Conservation (phyloP, 2,888 invertebrate genomes). For the Eristalis arbustorum region DNA sequence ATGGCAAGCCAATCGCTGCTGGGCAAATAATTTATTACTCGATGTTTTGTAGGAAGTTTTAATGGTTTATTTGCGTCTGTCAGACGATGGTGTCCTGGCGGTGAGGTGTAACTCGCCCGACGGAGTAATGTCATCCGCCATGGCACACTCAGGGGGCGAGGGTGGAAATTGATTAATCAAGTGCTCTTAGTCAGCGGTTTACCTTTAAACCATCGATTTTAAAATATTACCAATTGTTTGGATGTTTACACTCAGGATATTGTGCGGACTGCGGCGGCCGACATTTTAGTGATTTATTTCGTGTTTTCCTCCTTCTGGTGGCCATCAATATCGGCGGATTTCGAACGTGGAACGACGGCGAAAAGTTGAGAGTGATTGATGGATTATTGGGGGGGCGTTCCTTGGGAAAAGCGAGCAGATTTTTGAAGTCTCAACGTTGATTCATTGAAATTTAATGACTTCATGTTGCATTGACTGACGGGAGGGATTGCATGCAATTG, state of each 20-base stretch:
- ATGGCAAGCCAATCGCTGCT: constrained; percentile 57
- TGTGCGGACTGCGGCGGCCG: background rate
- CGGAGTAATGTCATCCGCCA: constrained; percentile 50
- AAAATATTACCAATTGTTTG: constrained; percentile 60
- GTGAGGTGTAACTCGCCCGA: constrained; percentile 4
- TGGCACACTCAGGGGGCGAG: background rate
- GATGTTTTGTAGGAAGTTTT: constrained; percentile 66
- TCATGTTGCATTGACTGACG: background rate
- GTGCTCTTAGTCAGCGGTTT: constrained; percentile 70
- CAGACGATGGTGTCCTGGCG: constrained; percentile 12
- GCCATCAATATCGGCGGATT: constrained; percentile 47
- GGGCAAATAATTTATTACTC: constrained; percentile 70
- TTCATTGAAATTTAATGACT: constrained; percentile 55
- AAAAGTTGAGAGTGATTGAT: constrained; percentile 54
- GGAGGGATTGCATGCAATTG: background rate
- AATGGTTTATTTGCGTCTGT: constrained; percentile 69
- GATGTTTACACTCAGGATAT: constrained; percentile 22
- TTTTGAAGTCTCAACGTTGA: constrained; percentile 38
- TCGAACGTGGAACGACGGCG: background rate
- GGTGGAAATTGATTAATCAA: constrained; percentile 67
- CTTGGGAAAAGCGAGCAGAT: background rate
- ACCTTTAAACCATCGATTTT: constrained; percentile 68
- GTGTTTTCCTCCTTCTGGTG: background rate
- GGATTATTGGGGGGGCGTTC: constrained; percentile 23
- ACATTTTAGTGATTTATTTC: constrained; percentile 60